A percentile compares a stretch with the other conserved stretches of the same genome.
Evolutionary conservation across 2,888 invertebrate species (phyloP).

Genomic region (Automeris io): DNA sequence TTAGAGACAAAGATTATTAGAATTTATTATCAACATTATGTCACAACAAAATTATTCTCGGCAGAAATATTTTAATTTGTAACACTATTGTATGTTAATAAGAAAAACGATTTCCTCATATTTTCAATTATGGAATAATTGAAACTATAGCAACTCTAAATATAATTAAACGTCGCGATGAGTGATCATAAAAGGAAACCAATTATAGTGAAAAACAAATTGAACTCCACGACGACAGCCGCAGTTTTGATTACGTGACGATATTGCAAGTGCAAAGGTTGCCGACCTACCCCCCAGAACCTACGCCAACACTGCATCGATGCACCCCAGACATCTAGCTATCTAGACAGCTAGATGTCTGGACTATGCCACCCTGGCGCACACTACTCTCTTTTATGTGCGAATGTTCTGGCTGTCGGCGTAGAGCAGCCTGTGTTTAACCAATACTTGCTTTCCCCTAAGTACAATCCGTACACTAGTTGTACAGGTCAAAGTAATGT

Average conservation of each 20-base stretch:
- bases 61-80: too few species aligned
- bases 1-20: too few species aligned
- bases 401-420: not conserved
- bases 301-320: constrained; percentile 67
- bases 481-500: too few species aligned
- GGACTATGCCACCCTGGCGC: constrained; percentile 26
- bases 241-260: constrained; percentile 52
- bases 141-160: too few species aligned
- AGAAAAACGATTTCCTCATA: too few species aligned
- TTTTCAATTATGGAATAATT: too few species aligned
- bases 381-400: constrained; percentile 12
- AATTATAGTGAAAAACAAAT: constrained; percentile 38
- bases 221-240: constrained; percentile 21
- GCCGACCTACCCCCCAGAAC: constrained; percentile 53
- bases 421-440: constrained; percentile 1
- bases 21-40: too few species aligned
- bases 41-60: too few species aligned
- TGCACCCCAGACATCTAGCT: constrained; percentile 61
- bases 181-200: constrained; percentile 27
- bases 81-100: too few species aligned
- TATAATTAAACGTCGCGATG: constrained; percentile 7
- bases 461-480: too few species aligned
- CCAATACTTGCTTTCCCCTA: not conserved
- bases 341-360: constrained; percentile 46
- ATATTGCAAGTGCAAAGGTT: constrained; percentile 29